Percentiles rank a stretch among this genome's conserved stretches.
Conservation (phyloP, 2,797 vertebrate species). For the Notolepis coatsorum region DNA sequence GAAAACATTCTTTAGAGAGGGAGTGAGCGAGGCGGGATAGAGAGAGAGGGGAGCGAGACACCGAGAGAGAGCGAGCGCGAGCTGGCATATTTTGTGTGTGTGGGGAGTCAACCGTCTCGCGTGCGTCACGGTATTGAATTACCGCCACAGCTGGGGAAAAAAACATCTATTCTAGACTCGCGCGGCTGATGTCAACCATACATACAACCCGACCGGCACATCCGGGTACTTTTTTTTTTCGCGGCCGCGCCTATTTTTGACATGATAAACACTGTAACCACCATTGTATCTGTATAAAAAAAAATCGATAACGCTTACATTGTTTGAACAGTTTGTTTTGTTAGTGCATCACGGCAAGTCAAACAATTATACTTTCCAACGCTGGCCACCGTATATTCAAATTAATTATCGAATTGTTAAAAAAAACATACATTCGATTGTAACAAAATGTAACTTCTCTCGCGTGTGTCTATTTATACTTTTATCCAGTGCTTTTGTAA, state of each 20-base stretch:
- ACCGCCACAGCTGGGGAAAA: constrained; percentile 70
- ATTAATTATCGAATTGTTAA: too few relatives aligned
- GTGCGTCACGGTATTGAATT: constrained; percentile 55
- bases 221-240: background rate
- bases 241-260: constrained; percentile 19
- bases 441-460: too few relatives aligned
- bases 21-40: constrained; percentile 11
- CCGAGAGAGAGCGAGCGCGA: constrained; percentile 40
- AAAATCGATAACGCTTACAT: background rate
- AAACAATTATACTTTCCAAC: too few relatives aligned
- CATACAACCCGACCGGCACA: constrained; percentile 1
- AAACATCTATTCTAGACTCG: constrained; percentile 45
- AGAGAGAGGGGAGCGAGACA: constrained; percentile 4
- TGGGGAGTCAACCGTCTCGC: constrained; percentile 34
- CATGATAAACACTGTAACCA: background rate
- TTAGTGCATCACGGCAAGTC: too few relatives aligned
- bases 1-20: background rate
- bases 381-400: too few relatives aligned
- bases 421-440: too few relatives aligned
- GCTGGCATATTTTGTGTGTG: constrained; percentile 18
- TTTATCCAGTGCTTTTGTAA: too few relatives aligned
- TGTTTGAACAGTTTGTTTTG: background rate
- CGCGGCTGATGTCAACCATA: constrained; percentile 4
- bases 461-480: too few relatives aligned
- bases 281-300: background rate